phyloP scores from a whole-genome alignment of 1,140 invertebrate species.

The Scylla paramamosain region DNA sequence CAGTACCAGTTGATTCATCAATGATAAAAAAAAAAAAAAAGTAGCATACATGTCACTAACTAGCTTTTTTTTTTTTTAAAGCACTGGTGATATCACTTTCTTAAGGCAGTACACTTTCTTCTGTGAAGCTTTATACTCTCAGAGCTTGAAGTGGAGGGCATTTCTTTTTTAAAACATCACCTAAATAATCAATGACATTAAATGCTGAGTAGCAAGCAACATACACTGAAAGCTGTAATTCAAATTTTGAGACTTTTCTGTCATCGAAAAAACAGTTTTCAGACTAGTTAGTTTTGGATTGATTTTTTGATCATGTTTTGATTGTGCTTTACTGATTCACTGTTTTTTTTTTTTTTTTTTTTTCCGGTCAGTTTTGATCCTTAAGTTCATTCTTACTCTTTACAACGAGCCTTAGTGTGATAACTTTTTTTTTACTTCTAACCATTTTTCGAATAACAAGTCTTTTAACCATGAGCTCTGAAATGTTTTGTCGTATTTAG shows the following conservation, averaged over 20 bases:
- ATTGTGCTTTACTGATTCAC: conserved; percentile 44
- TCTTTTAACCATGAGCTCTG: conserved; percentile 36
- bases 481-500: conserved; percentile 34
- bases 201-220: conserved; percentile 38
- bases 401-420: neutral
- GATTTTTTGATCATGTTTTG: conserved; percentile 15
- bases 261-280: conserved; percentile 40
- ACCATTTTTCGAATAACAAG: conserved; percentile 32
- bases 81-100: conserved; percentile 56
- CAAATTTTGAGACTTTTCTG: conserved; percentile 35
- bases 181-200: conserved; percentile 37
- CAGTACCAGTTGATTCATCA: conserved; percentile 48
- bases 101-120: conserved; percentile 56
- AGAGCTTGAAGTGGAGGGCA: conserved; percentile 47
- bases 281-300: conserved; percentile 38
- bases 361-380: conserved; percentile 38
- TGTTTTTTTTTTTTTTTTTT: conserved; percentile 9
- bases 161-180: conserved; percentile 49
- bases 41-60: conserved; percentile 27
- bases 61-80: neutral
- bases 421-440: neutral
- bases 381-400: conserved; percentile 47
- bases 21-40: conserved; percentile 36
- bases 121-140: conserved; percentile 46
- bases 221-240: conserved; percentile 47